These are phyloP conservation scores for Hyperoplus lanceolatus DNA, from an alignment of 2,797 vertebrate species.

Conservation along the genomic window DNA sequence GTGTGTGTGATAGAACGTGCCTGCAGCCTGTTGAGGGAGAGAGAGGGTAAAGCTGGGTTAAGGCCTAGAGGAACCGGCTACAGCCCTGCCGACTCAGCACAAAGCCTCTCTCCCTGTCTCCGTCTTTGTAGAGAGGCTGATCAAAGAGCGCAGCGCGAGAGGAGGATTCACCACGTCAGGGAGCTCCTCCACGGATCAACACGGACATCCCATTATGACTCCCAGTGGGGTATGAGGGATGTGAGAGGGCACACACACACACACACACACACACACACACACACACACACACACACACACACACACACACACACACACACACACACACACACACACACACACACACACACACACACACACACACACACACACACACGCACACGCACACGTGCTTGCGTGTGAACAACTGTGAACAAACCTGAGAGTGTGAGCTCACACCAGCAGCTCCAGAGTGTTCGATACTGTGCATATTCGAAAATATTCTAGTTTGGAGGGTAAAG, in stretches of 20 bases:
- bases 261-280: too few relatives aligned
- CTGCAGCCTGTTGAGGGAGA: conserved; percentile 46
- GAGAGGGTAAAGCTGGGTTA: conserved; percentile 61
- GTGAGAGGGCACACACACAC: conserved; percentile 2
- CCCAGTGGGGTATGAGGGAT: conserved; percentile 42
- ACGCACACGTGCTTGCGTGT: not conserved
- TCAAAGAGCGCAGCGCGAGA: conserved; percentile 64
- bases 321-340: too few relatives aligned
- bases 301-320: not conserved
- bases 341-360: too few relatives aligned
- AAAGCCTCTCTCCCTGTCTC: conserved; percentile 61
- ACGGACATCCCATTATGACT: conserved; percentile 66
- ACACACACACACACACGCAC: not conserved
- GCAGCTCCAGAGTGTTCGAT: conserved; percentile 15
- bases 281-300: too few relatives aligned
- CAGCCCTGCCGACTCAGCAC: conserved; percentile 72
- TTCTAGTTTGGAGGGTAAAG: not conserved
- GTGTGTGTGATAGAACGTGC: conserved; percentile 12
- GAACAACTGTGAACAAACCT: conserved; percentile 21
- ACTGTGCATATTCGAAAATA: conserved; percentile 40
- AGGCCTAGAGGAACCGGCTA: conserved; percentile 58
- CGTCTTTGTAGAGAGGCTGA: conserved; percentile 64
- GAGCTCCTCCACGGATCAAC: conserved; percentile 59
- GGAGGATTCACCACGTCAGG: conserved; percentile 65
- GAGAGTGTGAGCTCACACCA: conserved; percentile 9